Percentiles rank a stretch among this genome's conserved stretches.
Evolutionary conservation across 1,140 invertebrate genomes (phyloP).

Genomic region (Listronotus oregonensis): DNA sequence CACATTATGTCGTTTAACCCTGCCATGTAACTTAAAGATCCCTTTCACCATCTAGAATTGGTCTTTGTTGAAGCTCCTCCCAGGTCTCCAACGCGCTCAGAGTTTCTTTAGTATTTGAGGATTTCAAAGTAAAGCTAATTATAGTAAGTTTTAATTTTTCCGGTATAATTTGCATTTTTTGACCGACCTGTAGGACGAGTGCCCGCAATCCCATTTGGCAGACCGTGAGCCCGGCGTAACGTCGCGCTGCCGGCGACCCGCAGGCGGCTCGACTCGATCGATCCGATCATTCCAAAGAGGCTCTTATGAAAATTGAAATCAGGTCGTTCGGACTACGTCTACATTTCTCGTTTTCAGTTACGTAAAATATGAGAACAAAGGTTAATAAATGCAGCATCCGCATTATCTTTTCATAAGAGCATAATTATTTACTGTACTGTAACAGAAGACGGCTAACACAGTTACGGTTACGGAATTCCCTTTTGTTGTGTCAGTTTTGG

Average conservation of each 20-base stretch:
- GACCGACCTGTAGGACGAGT: conserved; percentile 13
- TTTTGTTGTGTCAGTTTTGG: conserved; percentile 11
- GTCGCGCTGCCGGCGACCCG: conserved; percentile 33
- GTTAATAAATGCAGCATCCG: too few relatives aligned
- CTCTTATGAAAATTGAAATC: conserved; percentile 12
- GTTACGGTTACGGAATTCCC: conserved; percentile 27
- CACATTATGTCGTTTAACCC: too few relatives aligned
- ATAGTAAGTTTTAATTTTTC: too few relatives aligned
- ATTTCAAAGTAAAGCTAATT: too few relatives aligned
- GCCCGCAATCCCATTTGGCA: conserved; percentile 37
- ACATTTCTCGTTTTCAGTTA: too few relatives aligned
- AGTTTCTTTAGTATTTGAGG: too few relatives aligned
- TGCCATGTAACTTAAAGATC: too few relatives aligned
- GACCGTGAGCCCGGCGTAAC: conserved; percentile 36
- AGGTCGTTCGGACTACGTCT: not conserved
- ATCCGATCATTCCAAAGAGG: conserved; percentile 1
- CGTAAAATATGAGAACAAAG: too few relatives aligned
- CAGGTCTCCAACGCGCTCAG: too few relatives aligned
- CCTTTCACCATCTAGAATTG: too few relatives aligned
- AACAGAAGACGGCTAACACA: conserved; percentile 3
- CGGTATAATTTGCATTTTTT: conserved; percentile 1
- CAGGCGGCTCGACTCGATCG: conserved; percentile 34
- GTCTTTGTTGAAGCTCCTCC: too few relatives aligned
- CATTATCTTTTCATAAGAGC: not conserved
- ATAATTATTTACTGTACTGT: too few relatives aligned